Base-by-base conservation (phyloP, 2,113 vertebrate species). In the Bos taurus region DNA sequence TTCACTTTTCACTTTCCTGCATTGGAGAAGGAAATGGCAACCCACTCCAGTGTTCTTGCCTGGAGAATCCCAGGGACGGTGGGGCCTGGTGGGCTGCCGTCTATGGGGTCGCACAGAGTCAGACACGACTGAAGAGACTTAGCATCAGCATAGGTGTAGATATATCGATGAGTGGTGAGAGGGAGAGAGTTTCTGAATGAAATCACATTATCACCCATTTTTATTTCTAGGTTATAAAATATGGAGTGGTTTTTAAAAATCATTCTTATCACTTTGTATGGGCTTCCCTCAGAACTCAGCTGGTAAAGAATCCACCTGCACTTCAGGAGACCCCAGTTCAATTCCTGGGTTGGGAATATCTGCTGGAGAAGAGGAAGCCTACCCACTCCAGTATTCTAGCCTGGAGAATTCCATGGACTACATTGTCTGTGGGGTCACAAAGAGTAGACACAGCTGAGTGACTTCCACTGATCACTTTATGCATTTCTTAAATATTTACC, bases 351-450 rank as follows among this genome's bases (percentile, higher is more conserved):
- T 40, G 67, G n/a, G 5, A 71, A 71, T 36, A 71, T 71, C n/a
- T 36, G 19, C 67, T 71, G 5, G n/a, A 71, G 67, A 71, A 40
- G 67, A 40, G n/a, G 23, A 40, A 71, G 67, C 2, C n/a, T 71
- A 71, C 10, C n/a, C 10, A 71, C 19, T 71, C n/a, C 21, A 23
- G 10, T 71, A 40, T 40, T 40, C 67, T 23, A 5, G 67, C 67
- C 67, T 71, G 67, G 67, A 71, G 67, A 71, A 40, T 40, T 13
- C n/a, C 67, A 40, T 40, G 67, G n/a, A 71, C 67, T 71, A 5
- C n/a, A 71, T 40, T 40, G 67, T 40, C 67, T 40, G 1, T 23
- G n/a, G 19, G 19, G 1, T 71, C 0, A 0, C n/a, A 40, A 71
- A 71, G n/a, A 40, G n/a, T 71, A 1, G 67, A 74, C 5, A 74